Evolutionary conservation across 2,888 invertebrate genomes (phyloP), one percentile per base, ranked within the genome.

Genomic region (Coremacera marginata): DNA sequence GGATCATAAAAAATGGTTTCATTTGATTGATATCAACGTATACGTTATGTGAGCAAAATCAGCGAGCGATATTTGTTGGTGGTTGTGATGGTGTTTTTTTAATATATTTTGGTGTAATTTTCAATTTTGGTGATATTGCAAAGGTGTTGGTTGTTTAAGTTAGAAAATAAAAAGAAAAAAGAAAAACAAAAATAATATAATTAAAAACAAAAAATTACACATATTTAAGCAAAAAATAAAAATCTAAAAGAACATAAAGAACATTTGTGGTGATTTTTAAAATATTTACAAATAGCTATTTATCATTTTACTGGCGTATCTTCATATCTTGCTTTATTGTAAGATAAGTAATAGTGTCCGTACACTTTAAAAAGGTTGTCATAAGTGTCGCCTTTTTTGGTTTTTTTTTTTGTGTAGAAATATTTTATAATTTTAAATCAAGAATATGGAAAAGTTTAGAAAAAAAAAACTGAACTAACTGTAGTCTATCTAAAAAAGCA

Each of bases 161-260:
- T 5, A 62, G 27, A 62, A 31, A 70, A 65, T 25, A 70, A 71
- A 76, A 55, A 70, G 51, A 34, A 52, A 49, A 74, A 68, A 75
- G 19, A 55, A 75, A 49, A 16, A 63, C 34, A 63, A 63, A 63
- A 14, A 34, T 44, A 44, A 44, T 44, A 55, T 55, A 19, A 7
- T 55, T 55, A 55, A 55, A 55, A 55, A 55, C 55, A 19, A 55
- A 65, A 67, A 37, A 19, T 44, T 60, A 60, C 27, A 60, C 4
- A 60, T 60, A 8, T 60, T 19, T 60, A 2, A 25, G 57, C 27
- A 60, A 27, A 22, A 19, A 60, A 60, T 25, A 8, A 60, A 11
- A 25, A 60, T 60, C 22, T 60, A 60, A 19, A 14, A 25, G 5
- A 22, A 27, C 27, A 60, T 9, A 22, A 25, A 25, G 9, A 25